Base-by-base conservation (phyloP, 2,113 vertebrate genomes). In the Galemys pyrenaicus region DNA sequence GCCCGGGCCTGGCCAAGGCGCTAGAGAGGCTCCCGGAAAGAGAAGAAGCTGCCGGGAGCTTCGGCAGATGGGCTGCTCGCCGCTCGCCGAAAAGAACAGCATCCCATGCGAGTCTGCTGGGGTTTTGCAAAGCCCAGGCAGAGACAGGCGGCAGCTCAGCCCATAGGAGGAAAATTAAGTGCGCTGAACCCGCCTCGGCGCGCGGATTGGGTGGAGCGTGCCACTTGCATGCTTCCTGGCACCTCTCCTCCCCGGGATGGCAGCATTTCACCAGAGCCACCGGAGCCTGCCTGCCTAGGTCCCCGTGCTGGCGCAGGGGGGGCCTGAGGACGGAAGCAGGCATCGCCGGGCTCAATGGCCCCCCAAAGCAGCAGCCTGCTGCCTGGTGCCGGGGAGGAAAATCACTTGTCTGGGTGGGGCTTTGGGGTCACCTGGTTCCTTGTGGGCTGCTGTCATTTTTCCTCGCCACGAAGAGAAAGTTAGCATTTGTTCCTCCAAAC, bases 51-150 rank as follows among this genome's bases (percentile, higher is more conserved):
- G 9, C 44, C 26, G 0, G 35, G 26, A 87, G 22, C 44, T 41
- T 58, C 44, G 2, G 5, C 74, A 70, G n/a, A 32, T 2, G 32
- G 41, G 41, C 51, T n/a, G 44, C 30, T n/a, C 13, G 41, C 77
- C n/a, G 78, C 62, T 74, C 35, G 1, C n/a, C 2, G 28, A 94
- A 95, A 96, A 92, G 97, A 92, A 88, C 96, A 94, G 81, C 64
- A 0, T 2, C 22, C 0, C 17, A 7, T 0, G 0, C 4, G 19
- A n/a, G 54, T 87, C 86, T 78, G 13, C 89, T 93, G 94, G 96
- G 97, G 70, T 71, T 93, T 92, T 7, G 54, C 71, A 88, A 73
- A 70, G 89, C 37, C 92, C 92, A 28, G 82, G 3, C 3, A 75
- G 37, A 44, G 24, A 4, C 13, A 9, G 0, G 5, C 0, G 64